phyloP scores from a whole-genome alignment of 2,797 vertebrate genomes.

The Danio choprae region DNA sequence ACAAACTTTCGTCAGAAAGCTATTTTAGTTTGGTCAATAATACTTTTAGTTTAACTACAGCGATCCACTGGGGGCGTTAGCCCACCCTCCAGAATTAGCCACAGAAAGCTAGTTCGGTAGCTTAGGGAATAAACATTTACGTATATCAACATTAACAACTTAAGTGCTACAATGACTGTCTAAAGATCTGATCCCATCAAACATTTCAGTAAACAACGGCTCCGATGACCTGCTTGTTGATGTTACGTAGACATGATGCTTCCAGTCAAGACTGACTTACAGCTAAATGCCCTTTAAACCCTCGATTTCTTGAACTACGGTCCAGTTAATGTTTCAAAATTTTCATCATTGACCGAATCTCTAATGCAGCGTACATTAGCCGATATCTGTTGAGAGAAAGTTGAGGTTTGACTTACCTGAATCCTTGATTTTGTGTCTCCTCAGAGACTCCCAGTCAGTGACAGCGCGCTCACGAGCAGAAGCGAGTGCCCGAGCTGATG shows the following conservation, averaged over 20 bases:
- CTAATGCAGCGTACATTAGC: not conserved
- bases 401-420: conserved; percentile 11
- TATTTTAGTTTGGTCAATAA: not conserved
- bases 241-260: not conserved
- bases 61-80: conserved; percentile 15
- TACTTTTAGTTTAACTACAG: not conserved
- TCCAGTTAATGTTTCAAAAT: not conserved
- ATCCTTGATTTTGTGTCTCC: conserved; percentile 23
- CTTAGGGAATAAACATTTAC: not conserved
- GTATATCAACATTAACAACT: not conserved
- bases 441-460: conserved; percentile 8
- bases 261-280: not conserved
- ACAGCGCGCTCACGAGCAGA: conserved; percentile 29
- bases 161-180: not conserved
- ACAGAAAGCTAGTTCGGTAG: conserved; percentile 36
- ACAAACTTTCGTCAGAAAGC: too few relatives aligned
- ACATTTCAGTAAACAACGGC: not conserved
- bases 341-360: not conserved
- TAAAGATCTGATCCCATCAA: not conserved
- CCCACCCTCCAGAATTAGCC: conserved; percentile 20
- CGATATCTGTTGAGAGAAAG: not conserved
- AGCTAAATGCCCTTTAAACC: conserved; percentile 26
- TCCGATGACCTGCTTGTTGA: not conserved
- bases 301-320: too few relatives aligned
- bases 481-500: conserved; percentile 56